Evolutionary conservation across 2,888 invertebrate genomes (phyloP).

Genomic region (Tetragonisca angustula): DNA sequence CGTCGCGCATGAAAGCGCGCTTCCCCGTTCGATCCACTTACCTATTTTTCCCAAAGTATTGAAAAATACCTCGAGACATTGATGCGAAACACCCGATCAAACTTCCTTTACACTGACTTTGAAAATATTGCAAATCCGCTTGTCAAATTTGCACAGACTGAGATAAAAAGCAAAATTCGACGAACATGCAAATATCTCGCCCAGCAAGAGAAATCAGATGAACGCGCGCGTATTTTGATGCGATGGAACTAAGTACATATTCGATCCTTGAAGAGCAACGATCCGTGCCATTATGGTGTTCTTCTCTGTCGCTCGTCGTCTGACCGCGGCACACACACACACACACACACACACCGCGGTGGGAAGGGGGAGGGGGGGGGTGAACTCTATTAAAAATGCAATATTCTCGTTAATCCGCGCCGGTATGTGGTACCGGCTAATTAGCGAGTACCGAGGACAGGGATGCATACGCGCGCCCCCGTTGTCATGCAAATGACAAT

Average conservation of each 20-base stretch:
- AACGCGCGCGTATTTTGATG: slow-evolving; percentile 22
- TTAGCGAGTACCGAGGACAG: slow-evolving; percentile 74
- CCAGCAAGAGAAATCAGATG: no score
- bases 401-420: slow-evolving; percentile 81
- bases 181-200: no score
- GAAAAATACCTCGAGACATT: no score
- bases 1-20: no score
- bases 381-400: slow-evolving; percentile 81
- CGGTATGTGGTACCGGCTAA: slow-evolving; percentile 80
- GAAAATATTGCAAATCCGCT: no score
- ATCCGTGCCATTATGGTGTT: slow-evolving; percentile 43
- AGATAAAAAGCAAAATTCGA: no score
- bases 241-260: slow-evolving; percentile 48
- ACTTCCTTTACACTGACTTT: no score
- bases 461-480: slow-evolving; percentile 70
- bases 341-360: slow-evolving; percentile 48
- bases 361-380: slow-evolving; percentile 57
- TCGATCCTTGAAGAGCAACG: slow-evolving; percentile 56
- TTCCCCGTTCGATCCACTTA: no score
- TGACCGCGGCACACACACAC: slow-evolving; percentile 49
- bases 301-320: not conserved
- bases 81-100: no score
- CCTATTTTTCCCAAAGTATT: no score
- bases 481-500: slow-evolving; percentile 80
- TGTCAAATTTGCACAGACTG: no score